Percentiles rank a stretch among this genome's conserved stretches.
phyloP scores from a whole-genome alignment of 2,888 invertebrate genomes.

The Plebejus argus region DNA sequence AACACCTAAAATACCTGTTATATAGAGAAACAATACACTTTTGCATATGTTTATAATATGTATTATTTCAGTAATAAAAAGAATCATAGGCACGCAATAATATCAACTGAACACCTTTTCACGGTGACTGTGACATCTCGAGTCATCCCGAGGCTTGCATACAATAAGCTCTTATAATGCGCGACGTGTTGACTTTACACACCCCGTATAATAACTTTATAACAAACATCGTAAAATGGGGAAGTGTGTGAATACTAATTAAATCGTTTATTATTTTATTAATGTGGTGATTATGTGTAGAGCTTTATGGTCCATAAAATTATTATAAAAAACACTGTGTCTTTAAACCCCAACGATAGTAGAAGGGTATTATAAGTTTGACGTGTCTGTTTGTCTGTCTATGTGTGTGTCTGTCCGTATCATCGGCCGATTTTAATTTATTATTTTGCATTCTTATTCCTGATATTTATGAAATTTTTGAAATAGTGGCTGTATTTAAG shows the following conservation, averaged over 20 bases:
- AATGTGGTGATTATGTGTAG: neutral
- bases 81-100: neutral
- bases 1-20: no score
- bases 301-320: neutral
- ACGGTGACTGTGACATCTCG: conserved; percentile 2
- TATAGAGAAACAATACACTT: neutral
- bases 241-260: neutral
- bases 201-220: neutral
- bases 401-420: no score
- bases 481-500: no score
- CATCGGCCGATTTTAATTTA: no score
- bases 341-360: no score
- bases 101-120: neutral
- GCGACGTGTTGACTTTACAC: conserved; percentile 22
- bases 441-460: no score
- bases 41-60: neutral
- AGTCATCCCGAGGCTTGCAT: neutral
- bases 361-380: no score
- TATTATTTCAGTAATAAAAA: neutral
- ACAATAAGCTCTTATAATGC: neutral
- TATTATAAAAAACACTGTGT: no score
- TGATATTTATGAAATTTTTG: no score
- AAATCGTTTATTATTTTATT: neutral
- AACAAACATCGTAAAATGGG: conserved; percentile 2
- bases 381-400: no score